Evolutionary conservation across 2,888 invertebrate genomes (phyloP).

Genomic region (Drosophila tripunctata): DNA sequence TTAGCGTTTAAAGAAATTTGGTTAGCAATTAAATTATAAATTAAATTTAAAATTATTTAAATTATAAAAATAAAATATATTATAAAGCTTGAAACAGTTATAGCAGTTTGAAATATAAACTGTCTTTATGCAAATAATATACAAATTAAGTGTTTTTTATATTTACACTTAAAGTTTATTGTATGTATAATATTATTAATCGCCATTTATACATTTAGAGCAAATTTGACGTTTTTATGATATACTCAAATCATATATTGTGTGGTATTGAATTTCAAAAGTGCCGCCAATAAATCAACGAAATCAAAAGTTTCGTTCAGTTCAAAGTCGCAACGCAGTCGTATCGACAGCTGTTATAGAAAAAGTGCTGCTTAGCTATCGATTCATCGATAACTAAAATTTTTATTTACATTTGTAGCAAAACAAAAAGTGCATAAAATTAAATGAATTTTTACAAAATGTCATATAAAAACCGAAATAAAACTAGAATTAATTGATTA

Average conservation of each 20-base stretch:
- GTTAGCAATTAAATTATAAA: too few relatives aligned
- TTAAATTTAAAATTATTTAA: too few relatives aligned
- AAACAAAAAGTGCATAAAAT: neutral
- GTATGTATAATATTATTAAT: too few relatives aligned
- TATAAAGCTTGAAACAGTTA: too few relatives aligned
- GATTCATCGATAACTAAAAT: neutral
- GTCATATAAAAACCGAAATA: neutral
- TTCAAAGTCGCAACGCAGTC: neutral
- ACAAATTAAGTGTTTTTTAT: too few relatives aligned
- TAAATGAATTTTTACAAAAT: constrained; percentile 5
- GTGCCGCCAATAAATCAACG: constrained; percentile 1
- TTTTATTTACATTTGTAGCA: constrained; percentile 6
- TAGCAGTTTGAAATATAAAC: too few relatives aligned
- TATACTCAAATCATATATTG: neutral
- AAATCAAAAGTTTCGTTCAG: neutral
- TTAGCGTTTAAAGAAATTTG: too few relatives aligned
- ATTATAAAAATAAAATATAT: too few relatives aligned
- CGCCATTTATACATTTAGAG: too few relatives aligned
- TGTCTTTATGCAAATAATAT: too few relatives aligned
- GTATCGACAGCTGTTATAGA: neutral
- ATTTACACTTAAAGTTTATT: too few relatives aligned
- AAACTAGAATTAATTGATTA: neutral
- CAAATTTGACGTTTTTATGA: too few relatives aligned
- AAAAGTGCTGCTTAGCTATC: neutral
- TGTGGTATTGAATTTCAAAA: neutral